Conservation (phyloP, 2,888 invertebrate genomes). For the Machimus rusticus region DNA sequence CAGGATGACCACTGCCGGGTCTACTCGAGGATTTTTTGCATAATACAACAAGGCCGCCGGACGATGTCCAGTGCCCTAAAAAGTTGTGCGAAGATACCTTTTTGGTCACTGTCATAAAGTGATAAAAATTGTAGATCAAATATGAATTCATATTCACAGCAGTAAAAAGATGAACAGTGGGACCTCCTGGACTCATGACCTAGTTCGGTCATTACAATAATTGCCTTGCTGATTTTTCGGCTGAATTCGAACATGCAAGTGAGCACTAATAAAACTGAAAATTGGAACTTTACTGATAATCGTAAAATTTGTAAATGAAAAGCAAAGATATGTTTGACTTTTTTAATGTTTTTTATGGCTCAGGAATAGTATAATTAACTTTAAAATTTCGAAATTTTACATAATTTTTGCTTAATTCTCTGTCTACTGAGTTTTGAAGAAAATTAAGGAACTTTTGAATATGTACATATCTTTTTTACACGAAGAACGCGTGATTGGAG, state of each 20-base stretch:
- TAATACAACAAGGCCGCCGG: background rate
- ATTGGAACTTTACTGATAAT: background rate
- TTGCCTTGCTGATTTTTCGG: background rate
- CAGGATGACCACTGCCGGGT: background rate
- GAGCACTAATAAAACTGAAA: background rate
- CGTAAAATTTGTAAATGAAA: background rate
- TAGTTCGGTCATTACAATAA: conserved; percentile 1
- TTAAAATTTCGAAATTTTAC: too few species aligned
- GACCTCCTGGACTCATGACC: background rate
- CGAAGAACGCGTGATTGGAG: too few species aligned
- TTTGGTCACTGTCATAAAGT: background rate
- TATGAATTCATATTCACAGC: conserved; percentile 4
- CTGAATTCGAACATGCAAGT: background rate
- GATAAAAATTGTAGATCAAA: conserved; percentile 17
- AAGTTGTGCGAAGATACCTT: background rate
- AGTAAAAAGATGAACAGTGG: background rate
- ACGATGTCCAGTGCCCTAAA: background rate
- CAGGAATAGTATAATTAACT: background rate
- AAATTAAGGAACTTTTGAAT: too few species aligned
- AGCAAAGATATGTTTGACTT: background rate
- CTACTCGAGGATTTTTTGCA: background rate
- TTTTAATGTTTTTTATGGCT: background rate
- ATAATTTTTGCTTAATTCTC: too few species aligned
- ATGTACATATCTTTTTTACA: too few species aligned
- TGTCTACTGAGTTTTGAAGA: too few species aligned